A percentile compares a stretch with the other conserved stretches of the same genome.
phyloP scores from a whole-genome alignment of 2,797 vertebrate genomes.

The Spinus olivaceus region DNA sequence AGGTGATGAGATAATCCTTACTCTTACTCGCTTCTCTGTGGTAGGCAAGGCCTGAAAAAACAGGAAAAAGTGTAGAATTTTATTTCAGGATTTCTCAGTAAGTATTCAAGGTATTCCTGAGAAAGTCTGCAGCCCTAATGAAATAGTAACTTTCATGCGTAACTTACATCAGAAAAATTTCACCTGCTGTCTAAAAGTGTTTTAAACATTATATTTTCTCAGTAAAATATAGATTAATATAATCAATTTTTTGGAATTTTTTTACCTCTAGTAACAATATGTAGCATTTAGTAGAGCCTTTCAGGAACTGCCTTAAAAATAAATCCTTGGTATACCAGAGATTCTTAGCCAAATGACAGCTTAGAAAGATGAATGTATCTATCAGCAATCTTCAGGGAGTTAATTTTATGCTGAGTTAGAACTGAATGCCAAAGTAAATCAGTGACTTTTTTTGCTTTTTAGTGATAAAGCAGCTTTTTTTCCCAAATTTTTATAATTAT shows the following conservation, averaged over 20 bases:
- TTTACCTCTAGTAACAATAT: background rate
- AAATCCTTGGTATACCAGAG: background rate
- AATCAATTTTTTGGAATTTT: accelerated
- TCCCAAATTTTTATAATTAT: background rate
- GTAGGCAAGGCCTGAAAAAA: background rate
- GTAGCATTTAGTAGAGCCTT: background rate
- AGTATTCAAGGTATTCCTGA: background rate
- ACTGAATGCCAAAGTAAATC: background rate
- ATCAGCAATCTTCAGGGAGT: background rate
- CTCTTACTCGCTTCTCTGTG: background rate
- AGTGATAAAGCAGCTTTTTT: background rate
- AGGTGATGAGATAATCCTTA: background rate
- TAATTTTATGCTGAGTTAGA: background rate
- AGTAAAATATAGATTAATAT: background rate
- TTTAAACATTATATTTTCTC: background rate
- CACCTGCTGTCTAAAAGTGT: background rate
- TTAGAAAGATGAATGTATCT: background rate
- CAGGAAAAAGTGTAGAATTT: background rate
- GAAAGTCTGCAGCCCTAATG: background rate
- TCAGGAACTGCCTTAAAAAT: background rate
- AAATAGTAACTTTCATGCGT: background rate
- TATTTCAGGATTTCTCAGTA: background rate
- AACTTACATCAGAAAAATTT: background rate
- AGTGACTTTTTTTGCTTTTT: background rate
- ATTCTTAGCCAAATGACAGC: background rate